A percentile compares a stretch with the other conserved stretches of the same genome.
These are phyloP conservation scores for Drosophila aldrichi DNA, from an alignment of 2,888 invertebrate species.

Conservation along the genomic window DNA sequence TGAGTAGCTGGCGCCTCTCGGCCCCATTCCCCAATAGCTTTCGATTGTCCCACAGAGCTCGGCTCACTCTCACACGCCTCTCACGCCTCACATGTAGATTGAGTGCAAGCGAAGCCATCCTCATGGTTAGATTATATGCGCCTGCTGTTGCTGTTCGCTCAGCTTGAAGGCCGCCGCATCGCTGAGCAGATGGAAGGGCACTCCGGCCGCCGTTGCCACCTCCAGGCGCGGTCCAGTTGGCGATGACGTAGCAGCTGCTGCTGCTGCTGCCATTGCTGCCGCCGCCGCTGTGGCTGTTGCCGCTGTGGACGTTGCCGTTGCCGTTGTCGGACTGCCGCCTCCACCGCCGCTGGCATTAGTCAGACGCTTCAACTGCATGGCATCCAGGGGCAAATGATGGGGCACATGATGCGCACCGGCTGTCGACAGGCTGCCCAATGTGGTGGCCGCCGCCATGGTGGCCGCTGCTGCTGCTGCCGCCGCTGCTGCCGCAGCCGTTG, in stretches of 20 bases:
- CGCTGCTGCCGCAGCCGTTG: slow-evolving; percentile 33
- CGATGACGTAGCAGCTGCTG: slow-evolving; percentile 1
- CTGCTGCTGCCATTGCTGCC: slow-evolving; percentile 5
- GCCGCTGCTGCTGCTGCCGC: slow-evolving; percentile 50
- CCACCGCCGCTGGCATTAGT: slow-evolving; percentile 18
- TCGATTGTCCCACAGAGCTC: slow-evolving; percentile 12
- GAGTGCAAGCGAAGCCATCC: slow-evolving; percentile 34
- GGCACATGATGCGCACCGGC: slow-evolving; percentile 51
- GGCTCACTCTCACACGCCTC: slow-evolving; percentile 14
- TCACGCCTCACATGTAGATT: slow-evolving; percentile 14
- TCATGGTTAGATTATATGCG: slow-evolving; percentile 73
- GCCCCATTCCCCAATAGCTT: not conserved
- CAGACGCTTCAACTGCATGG: slow-evolving; percentile 46
- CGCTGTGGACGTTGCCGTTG: not conserved
- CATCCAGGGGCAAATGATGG: slow-evolving; percentile 44
- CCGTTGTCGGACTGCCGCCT: not conserved
- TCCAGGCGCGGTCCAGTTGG: slow-evolving; percentile 43
- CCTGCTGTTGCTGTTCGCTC: slow-evolving; percentile 68
- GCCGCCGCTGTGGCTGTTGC: not conserved
- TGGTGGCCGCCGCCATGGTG: slow-evolving; percentile 58
- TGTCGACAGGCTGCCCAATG: slow-evolving; percentile 48
- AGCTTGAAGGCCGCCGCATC: slow-evolving; percentile 71
- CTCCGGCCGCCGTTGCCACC: slow-evolving; percentile 63
- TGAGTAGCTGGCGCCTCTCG: not conserved
- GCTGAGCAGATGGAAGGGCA: slow-evolving; percentile 72